phyloP scores from a whole-genome alignment of 2,113 vertebrate genomes.

The Pteruthius melanotis region DNA sequence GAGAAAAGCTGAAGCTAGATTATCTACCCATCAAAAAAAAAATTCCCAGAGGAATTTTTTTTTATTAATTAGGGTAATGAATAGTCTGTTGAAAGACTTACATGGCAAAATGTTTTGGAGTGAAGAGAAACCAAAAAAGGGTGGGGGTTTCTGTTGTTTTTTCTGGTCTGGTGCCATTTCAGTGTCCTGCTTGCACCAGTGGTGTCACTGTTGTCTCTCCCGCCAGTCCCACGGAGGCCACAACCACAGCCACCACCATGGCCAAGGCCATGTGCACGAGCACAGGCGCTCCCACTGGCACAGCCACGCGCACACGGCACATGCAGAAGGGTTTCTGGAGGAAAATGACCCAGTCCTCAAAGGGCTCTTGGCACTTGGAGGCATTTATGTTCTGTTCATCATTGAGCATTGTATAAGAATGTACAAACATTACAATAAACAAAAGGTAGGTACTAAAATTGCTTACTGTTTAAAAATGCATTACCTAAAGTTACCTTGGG shows the following conservation, averaged over 20 bases:
- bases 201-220: not conserved
- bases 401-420: conserved; percentile 95
- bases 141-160: not conserved
- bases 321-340: conserved; percentile 63
- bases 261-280: conserved; percentile 44
- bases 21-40: not conserved
- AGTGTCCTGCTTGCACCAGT: not conserved
- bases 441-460: conserved; percentile 67
- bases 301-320: conserved; percentile 23
- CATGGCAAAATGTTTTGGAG: not conserved
- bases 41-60: not conserved
- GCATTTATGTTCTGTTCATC: conserved; percentile 96
- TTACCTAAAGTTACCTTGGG: not conserved
- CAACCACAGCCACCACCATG: conserved; percentile 77
- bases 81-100: not conserved
- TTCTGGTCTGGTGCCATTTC: not conserved
- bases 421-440: conserved; percentile 93
- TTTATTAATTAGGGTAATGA: not conserved
- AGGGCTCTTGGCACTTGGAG: conserved; percentile 89
- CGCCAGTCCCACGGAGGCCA: conserved; percentile 87
- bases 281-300: conserved; percentile 67
- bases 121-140: no score
- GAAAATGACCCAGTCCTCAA: conserved; percentile 93
- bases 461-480: accelerated
- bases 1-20: not conserved